A percentile compares a stretch with the other conserved stretches of the same genome.
Conservation (phyloP, 2,888 invertebrate genomes). For the Caenorhabditis afra region DNA sequence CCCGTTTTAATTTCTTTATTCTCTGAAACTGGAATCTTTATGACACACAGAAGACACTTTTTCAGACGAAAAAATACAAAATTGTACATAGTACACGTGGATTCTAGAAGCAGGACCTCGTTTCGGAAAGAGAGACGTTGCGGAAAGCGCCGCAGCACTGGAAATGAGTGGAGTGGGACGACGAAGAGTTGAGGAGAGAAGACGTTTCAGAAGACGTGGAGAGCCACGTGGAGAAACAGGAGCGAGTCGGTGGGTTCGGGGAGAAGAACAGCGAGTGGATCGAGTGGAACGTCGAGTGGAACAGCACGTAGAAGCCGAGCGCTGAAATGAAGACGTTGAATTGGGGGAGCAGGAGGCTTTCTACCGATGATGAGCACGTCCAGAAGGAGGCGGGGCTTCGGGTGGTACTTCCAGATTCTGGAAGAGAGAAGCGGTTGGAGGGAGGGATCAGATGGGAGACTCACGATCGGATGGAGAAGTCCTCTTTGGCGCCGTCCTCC, state of each 20-base stretch:
- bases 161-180: slow-evolving; percentile 35
- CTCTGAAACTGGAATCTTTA: slow-evolving; percentile 2
- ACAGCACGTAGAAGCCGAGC: slow-evolving; percentile 47
- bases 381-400: slow-evolving; percentile 35
- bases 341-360: not conserved
- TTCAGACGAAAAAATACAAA: not conserved
- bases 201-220: slow-evolving; percentile 31
- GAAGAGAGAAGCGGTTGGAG: not conserved
- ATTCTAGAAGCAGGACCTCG: slow-evolving; percentile 4
- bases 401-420: slow-evolving; percentile 46
- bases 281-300: slow-evolving; percentile 53
- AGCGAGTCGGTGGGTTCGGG: slow-evolving; percentile 35
- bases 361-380: slow-evolving; percentile 39
- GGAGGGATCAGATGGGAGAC: not conserved
- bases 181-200: no score
- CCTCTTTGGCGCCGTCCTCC: slow-evolving; percentile 49
- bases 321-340: slow-evolving; percentile 12
- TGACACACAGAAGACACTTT: not conserved
- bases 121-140: slow-evolving; percentile 30
- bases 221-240: slow-evolving; percentile 47
- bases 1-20: not conserved
- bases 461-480: slow-evolving; percentile 23
- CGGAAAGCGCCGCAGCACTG: slow-evolving; percentile 46
- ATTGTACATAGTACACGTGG: not conserved
- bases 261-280: slow-evolving; percentile 43